phyloP scores from a whole-genome alignment of 2,113 vertebrate species.

The Pycnonotus jocosus region DNA sequence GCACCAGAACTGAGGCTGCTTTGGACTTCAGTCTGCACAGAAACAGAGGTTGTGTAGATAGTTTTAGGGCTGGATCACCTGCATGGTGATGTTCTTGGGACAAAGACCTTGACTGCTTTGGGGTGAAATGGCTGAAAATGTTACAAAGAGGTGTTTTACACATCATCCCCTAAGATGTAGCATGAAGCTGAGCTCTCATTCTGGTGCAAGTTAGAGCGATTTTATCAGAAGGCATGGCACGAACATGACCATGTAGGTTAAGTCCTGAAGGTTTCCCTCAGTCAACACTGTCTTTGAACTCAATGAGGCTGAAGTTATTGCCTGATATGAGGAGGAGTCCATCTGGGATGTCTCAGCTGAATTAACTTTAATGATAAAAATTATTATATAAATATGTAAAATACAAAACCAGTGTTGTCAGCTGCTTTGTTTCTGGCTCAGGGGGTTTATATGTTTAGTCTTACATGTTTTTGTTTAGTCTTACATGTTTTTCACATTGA shows the following conservation, averaged over 20 bases:
- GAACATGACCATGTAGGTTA: not conserved
- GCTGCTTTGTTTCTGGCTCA: not conserved
- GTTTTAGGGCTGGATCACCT: not conserved
- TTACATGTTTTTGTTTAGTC: slow-evolving; percentile 27
- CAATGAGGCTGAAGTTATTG: slow-evolving; percentile 16
- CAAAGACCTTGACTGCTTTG: not conserved
- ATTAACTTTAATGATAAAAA: slow-evolving; percentile 29
- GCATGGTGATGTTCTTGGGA: not conserved
- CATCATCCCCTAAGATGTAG: not conserved
- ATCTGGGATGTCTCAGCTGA: slow-evolving; percentile 29
- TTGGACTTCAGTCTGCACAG: not conserved
- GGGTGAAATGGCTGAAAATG: not conserved
- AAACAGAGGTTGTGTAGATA: not conserved
- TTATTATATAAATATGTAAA: slow-evolving; percentile 21
- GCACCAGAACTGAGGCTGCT: not conserved
- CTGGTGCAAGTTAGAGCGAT: not conserved
- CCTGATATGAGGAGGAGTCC: not conserved
- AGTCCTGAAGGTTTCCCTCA: slow-evolving; percentile 44
- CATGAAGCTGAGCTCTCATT: not conserved
- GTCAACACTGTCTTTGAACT: slow-evolving; percentile 43
- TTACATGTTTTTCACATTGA: not conserved
- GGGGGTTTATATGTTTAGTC: slow-evolving; percentile 8
- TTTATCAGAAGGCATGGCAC: not conserved
- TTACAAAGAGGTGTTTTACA: not conserved
- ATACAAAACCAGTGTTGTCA: not conserved